Evolutionary conservation across 2,113 vertebrate species (phyloP).

Genomic region (Gadus chalcogrammus): DNA sequence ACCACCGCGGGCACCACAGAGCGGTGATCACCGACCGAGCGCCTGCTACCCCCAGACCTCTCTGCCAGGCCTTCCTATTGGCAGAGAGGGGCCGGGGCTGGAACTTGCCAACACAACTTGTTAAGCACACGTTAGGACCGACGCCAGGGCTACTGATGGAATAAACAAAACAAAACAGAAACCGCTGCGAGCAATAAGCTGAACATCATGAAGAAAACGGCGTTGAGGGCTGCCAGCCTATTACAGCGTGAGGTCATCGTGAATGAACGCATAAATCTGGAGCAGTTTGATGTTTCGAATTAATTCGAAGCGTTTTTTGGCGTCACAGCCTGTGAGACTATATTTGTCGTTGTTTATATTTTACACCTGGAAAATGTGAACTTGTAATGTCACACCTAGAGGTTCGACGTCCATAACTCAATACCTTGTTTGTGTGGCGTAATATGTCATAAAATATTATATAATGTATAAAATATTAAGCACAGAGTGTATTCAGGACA

Average conservation of each 20-base stretch:
- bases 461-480: no score
- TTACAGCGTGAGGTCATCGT: constrained; percentile 15
- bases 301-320: no score
- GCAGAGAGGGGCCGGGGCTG: constrained; percentile 4
- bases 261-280: background rate
- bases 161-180: background rate
- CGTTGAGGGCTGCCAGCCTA: constrained; percentile 4
- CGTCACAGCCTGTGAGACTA: no score
- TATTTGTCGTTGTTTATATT: no score
- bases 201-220: constrained; percentile 2
- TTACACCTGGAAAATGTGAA: no score
- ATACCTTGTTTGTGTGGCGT: background rate
- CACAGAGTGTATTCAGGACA: no score
- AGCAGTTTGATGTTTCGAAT: no score
- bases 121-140: constrained; percentile 12
- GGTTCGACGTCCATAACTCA: no score
- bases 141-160: constrained; percentile 16
- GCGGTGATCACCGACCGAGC: constrained; percentile 8
- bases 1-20: constrained; percentile 1
- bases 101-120: constrained; percentile 29
- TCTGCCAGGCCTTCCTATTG: constrained; percentile 10
- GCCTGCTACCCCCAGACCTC: constrained; percentile 2
- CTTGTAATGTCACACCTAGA: no score
- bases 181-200: constrained; percentile 1
- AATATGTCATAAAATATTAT: background rate